Evolutionary conservation across 2,113 vertebrate species (phyloP), one percentile per base, ranked within the genome.

Genomic region (Erythrolamprus reginae): DNA sequence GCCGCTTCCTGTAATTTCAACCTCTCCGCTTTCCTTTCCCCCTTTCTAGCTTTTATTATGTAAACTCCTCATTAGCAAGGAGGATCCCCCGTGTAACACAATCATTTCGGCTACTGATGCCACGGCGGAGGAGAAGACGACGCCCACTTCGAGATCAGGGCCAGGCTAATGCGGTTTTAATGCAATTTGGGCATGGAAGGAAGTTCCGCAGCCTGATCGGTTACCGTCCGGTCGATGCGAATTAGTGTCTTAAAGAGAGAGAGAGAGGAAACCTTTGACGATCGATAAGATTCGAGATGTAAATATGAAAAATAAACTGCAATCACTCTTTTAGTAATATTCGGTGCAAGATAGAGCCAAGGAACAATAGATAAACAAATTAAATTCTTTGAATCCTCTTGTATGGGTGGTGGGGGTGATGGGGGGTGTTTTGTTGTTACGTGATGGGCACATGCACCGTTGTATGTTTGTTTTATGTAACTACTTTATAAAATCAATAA

Each of bases 91-190:
- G 96, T 96, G 94, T 98, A 98, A 98, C 97, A 97, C 95, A 98
- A 97, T 98, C 97, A 97, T 95, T 97, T 93, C 93, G 92, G 95
- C 96, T 97, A 93, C n/a, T 97, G 98, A 98, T 98, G 98, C 94
- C 98, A 97, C 96, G 95, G 94, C 24, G 95, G 96, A 95, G 98
- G 98, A 99, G 97, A 95, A 97, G 98, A 98, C 96, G 98, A 98
- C 96, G 96, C 97, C 96, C 84, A 90, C 95, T 97, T 97, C 96
- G 97, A 97, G 10, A 56, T 3, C 24, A 56, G 97, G 98, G 96
- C 92, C 96, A 92, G 93, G 95, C 97, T 98, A 99, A 99, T 99
- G 98, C 95, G 96, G 97, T 96, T 98, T 97, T 98, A 98, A 97
- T 97, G 96, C 92, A 94, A 98, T 98, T 97, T 97, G 96, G 93